phyloP scores from a whole-genome alignment of 2,113 vertebrate genomes.

The Chelonoidis abingdonii region DNA sequence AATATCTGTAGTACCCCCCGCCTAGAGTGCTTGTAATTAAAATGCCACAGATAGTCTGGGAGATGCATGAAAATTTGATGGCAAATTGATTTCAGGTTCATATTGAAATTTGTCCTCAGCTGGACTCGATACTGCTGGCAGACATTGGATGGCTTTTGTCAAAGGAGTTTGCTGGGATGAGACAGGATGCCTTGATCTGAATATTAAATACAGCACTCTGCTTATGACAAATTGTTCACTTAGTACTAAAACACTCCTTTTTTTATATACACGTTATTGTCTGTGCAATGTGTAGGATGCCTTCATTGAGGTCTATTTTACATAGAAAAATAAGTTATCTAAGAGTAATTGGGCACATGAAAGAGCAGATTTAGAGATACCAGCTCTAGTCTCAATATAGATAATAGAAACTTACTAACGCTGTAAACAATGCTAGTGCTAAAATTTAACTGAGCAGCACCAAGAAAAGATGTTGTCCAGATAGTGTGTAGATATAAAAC shows the following conservation, averaged over 20 bases:
- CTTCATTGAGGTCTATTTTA: background rate
- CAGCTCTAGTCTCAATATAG: background rate
- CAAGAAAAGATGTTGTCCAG: background rate
- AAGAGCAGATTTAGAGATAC: slow-evolving; percentile 9
- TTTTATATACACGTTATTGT: slow-evolving; percentile 6
- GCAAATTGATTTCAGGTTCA: slow-evolving; percentile 92
- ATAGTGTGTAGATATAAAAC: background rate
- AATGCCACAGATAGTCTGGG: slow-evolving; percentile 92
- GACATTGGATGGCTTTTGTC: slow-evolving; percentile 90
- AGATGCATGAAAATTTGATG: slow-evolving; percentile 91
- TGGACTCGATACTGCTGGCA: slow-evolving; percentile 87
- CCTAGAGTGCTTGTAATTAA: slow-evolving; percentile 98
- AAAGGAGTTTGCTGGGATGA: slow-evolving; percentile 85
- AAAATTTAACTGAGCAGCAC: background rate
- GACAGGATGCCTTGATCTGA: slow-evolving; percentile 83
- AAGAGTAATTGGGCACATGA: background rate
- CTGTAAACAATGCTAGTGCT: background rate
- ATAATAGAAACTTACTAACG: slow-evolving; percentile 24
- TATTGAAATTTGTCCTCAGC: slow-evolving; percentile 89
- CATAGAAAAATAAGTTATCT: slow-evolving; percentile 25
- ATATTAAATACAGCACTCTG: slow-evolving; percentile 82
- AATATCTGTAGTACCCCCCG: slow-evolving; percentile 96
- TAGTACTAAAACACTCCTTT: slow-evolving; percentile 20
- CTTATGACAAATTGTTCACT: slow-evolving; percentile 78
- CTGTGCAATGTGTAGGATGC: background rate